A percentile compares a stretch with the other conserved stretches of the same genome.
Evolutionary conservation across 1,140 invertebrate genomes (phyloP).

Genomic region (Venturia canescens): DNA sequence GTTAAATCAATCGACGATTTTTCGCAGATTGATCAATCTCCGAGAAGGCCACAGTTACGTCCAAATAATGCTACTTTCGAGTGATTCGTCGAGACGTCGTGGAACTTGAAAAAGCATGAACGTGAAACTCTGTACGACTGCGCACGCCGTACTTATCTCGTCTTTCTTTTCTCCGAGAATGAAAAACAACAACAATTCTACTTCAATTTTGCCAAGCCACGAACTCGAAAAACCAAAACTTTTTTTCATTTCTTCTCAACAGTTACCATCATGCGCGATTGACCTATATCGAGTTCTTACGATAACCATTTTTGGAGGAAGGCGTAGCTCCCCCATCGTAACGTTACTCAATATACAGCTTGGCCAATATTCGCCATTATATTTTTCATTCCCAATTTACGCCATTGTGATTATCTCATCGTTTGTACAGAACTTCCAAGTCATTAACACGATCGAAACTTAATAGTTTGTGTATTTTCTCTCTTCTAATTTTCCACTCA

Average conservation of each 20-base stretch:
- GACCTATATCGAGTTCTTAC: slow-evolving; percentile 44
- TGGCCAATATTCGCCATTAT: neutral
- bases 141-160: slow-evolving; percentile 27
- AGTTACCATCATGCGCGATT: slow-evolving; percentile 41
- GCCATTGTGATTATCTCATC: slow-evolving; percentile 44
- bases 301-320: slow-evolving; percentile 21
- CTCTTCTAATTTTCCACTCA: neutral
- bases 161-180: too few relatives aligned
- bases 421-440: slow-evolving; percentile 38
- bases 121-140: neutral
- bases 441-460: slow-evolving; percentile 35
- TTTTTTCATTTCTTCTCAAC: slow-evolving; percentile 2
- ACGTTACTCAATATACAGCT: neutral
- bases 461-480: slow-evolving; percentile 4
- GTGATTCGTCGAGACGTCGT: slow-evolving; percentile 50
- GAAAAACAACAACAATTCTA: too few relatives aligned
- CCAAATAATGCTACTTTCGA: slow-evolving; percentile 67
- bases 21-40: slow-evolving; percentile 70
- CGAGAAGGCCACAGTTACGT: slow-evolving; percentile 70
- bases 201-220: neutral
- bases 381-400: neutral
- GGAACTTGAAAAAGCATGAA: slow-evolving; percentile 3
- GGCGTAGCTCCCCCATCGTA: neutral
- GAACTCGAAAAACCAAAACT: slow-evolving; percentile 5
- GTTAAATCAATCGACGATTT: neutral